Percentiles rank a stretch among this genome's conserved stretches.
phyloP scores from a whole-genome alignment of 2,113 vertebrate genomes.

The Gorsachius goisagi region DNA sequence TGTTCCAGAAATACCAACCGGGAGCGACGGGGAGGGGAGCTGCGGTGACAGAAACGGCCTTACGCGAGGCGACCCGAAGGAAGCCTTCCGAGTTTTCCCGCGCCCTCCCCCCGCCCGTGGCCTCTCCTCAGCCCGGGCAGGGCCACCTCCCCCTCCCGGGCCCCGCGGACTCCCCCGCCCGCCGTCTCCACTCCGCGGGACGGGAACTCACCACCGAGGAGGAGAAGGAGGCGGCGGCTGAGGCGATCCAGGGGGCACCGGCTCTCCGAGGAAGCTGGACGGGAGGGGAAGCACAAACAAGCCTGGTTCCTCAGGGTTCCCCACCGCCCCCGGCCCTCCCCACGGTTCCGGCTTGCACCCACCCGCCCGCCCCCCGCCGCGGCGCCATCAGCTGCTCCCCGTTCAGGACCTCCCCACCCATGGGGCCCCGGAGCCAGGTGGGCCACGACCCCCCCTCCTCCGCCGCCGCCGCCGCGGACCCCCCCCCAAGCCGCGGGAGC shows the following conservation, averaged over 20 bases:
- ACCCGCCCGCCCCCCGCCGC: neutral
- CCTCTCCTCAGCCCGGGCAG: neutral
- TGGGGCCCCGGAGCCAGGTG: no score
- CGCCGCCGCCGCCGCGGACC: no score
- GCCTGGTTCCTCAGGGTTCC: neutral
- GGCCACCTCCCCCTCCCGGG: neutral
- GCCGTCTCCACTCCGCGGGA: neutral
- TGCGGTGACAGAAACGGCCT: neutral
- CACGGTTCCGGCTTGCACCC: no score
- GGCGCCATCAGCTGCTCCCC: neutral
- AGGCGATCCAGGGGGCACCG: slow-evolving; percentile 36
- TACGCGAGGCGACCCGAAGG: no score
- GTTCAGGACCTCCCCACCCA: neutral
- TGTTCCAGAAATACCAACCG: neutral
- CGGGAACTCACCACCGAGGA: slow-evolving; percentile 73
- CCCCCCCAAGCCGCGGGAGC: neutral
- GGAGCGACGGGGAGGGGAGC: neutral
- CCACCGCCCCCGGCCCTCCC: no score
- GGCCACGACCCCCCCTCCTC: no score
- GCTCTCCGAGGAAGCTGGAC: slow-evolving; percentile 34
- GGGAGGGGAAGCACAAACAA: neutral
- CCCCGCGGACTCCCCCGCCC: neutral
- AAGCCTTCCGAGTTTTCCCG: neutral
- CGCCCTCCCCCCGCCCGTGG: neutral
- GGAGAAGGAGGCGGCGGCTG: slow-evolving; percentile 53